A percentile compares a stretch with the other conserved stretches of the same genome.
Conservation (phyloP, 2,113 vertebrate species). For the Microtus montanus region DNA sequence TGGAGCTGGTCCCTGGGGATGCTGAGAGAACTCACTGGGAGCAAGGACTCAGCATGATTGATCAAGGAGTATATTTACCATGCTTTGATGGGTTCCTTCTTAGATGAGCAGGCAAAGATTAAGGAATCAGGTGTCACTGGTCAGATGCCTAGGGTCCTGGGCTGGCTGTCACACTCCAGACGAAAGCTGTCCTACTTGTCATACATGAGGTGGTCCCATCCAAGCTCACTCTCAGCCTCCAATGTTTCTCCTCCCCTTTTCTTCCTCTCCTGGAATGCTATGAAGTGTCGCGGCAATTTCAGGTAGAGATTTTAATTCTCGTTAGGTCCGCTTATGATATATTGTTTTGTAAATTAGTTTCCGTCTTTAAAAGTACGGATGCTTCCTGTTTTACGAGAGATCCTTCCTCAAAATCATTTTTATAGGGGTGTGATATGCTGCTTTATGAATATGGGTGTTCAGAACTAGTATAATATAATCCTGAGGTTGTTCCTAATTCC, state of each 20-base stretch:
- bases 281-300: background rate
- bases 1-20: background rate
- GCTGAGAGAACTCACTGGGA: background rate
- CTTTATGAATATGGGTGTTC: background rate
- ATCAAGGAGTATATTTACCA: accelerated
- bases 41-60: background rate
- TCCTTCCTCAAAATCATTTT: background rate
- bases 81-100: background rate
- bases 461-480: background rate
- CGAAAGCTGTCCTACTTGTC: too few relatives aligned
- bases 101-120: too few relatives aligned
- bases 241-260: accelerated
- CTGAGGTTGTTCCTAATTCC: background rate
- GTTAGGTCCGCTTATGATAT: background rate
- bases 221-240: background rate
- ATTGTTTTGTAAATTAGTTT: background rate
- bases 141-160: too few relatives aligned
- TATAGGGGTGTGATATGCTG: background rate
- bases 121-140: background rate
- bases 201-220: accelerated
- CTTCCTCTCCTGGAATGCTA: accelerated
- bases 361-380: background rate
- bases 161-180: background rate
- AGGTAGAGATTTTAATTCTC: background rate
- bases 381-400: background rate